Conservation (phyloP, 2,113 vertebrate genomes). For the Bos indicus region DNA sequence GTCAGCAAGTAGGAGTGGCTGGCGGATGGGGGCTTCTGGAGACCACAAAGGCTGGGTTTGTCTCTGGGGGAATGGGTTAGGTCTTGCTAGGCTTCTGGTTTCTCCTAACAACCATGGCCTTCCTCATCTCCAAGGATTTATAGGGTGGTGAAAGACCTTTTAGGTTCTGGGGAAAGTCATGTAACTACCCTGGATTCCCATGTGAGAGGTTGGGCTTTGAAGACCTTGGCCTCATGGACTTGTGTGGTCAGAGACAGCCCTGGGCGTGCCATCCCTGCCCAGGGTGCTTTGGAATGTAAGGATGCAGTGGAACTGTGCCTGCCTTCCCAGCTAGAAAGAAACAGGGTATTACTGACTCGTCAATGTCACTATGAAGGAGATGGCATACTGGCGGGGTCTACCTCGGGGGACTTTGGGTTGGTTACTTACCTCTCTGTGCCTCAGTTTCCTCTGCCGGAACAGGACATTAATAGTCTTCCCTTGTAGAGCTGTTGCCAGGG, state of each 20-base stretch:
- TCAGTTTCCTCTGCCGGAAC: neutral
- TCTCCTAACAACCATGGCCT: neutral
- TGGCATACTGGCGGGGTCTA: fast-evolving
- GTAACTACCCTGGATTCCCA: fast-evolving
- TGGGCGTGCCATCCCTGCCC: no score
- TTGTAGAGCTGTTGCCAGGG: neutral
- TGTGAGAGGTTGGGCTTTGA: neutral
- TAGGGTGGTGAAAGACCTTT: neutral
- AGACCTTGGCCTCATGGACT: neutral
- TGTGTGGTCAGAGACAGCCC: neutral
- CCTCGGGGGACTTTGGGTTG: neutral
- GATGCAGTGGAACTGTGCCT: fast-evolving
- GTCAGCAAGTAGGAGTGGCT: neutral
- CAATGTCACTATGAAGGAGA: fast-evolving
- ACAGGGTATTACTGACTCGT: neutral
- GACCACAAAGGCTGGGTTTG: neutral
- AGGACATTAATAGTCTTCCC: neutral
- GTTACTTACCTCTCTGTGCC: neutral
- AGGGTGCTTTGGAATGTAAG: neutral
- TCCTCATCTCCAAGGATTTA: neutral
- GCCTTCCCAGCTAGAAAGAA: neutral
- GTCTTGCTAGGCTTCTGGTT: neutral
- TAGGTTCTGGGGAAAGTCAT: neutral
- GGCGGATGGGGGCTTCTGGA: fast-evolving
- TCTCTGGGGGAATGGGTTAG: no score